Evolutionary conservation across 2,888 invertebrate species (phyloP).

Genomic region (Hypselothyrea guttata): DNA sequence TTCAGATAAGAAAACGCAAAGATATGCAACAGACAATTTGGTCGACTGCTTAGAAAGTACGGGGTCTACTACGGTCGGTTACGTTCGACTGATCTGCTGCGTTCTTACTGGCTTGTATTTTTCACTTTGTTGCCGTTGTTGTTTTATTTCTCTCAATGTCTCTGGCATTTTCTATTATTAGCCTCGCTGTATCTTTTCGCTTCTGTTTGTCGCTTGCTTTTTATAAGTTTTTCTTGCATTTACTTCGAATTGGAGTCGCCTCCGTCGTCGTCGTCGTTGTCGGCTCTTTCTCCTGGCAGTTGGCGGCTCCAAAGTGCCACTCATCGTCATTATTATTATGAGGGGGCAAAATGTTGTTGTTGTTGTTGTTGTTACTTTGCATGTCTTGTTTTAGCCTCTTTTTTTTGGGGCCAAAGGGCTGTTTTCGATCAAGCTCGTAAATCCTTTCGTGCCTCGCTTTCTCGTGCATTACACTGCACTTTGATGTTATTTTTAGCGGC

Average conservation of each 20-base stretch:
- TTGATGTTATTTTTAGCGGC: conserved; percentile 61
- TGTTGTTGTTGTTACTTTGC: conserved; percentile 32
- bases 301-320: conserved; percentile 52
- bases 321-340: conserved; percentile 50
- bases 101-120: too few relatives aligned
- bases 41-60: too few relatives aligned
- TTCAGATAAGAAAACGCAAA: too few relatives aligned
- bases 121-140: conserved; percentile 5
- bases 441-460: conserved; percentile 67
- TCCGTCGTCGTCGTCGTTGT: conserved; percentile 34
- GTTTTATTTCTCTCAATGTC: conserved; percentile 10
- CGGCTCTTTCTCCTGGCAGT: conserved; percentile 47
- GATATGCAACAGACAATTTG: too few relatives aligned
- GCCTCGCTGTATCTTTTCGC: conserved; percentile 28
- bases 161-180: conserved; percentile 59
- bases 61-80: too few relatives aligned
- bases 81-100: too few relatives aligned
- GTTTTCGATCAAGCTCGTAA: conserved; percentile 72
- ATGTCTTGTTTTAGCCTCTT: conserved; percentile 43
- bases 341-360: conserved; percentile 11
- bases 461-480: conserved; percentile 55
- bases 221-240: conserved; percentile 60
- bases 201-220: conserved; percentile 33
- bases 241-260: conserved; percentile 28
- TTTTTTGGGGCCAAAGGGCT: conserved; percentile 51